These are phyloP conservation scores for Gari tellinella DNA, from an alignment of 2,888 invertebrate genomes.

Conservation along the genomic window DNA sequence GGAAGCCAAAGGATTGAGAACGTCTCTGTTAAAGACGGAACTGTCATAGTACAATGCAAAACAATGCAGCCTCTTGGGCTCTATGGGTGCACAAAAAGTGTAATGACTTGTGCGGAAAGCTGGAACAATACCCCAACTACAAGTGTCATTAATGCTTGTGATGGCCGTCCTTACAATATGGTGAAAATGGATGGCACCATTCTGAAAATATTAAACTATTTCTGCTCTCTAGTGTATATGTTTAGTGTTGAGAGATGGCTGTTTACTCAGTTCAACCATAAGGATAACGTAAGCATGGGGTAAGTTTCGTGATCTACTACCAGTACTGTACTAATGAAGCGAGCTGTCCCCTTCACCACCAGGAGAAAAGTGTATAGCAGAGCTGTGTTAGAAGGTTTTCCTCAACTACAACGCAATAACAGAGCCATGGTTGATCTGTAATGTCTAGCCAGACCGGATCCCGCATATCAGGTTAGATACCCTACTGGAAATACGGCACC, in stretches of 20 bases:
- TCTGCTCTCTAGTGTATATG: neutral
- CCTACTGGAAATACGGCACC: neutral
- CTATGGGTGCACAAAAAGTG: neutral
- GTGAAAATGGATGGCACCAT: too few species aligned
- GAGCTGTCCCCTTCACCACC: neutral
- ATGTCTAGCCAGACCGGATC: constrained; percentile 10
- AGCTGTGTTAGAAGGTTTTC: neutral
- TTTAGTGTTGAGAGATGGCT: constrained; percentile 4
- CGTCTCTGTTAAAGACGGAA: neutral
- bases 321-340: neutral
- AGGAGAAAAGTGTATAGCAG: constrained; percentile 3
- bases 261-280: constrained; percentile 9
- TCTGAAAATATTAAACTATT: neutral
- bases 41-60: neutral
- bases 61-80: too few species aligned
- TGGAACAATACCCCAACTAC: neutral
- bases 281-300: neutral
- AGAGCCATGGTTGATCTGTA: constrained; percentile 5
- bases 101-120: neutral
- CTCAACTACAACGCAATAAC: neutral
- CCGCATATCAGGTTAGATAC: constrained; percentile 7
- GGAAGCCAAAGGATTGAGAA: constrained; percentile 1
- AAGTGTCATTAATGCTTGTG: neutral
- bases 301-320: constrained; percentile 10
- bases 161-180: neutral